These are phyloP conservation scores for Neotragus moschatus DNA, from an alignment of 2,113 vertebrate genomes.

Conservation along the genomic window DNA sequence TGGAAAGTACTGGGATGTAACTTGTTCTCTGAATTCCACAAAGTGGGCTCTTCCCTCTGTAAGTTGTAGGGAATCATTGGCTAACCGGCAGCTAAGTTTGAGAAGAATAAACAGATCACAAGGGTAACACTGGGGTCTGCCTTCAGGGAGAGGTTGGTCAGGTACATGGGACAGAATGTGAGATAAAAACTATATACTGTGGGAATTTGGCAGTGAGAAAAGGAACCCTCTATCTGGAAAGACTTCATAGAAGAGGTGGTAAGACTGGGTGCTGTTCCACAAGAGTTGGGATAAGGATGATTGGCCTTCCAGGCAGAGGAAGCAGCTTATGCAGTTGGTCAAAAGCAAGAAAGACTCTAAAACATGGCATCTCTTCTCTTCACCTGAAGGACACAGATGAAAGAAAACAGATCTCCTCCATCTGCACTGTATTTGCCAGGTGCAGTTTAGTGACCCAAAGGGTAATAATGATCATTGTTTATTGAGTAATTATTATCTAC, in stretches of 20 bases:
- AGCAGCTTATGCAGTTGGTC: neutral
- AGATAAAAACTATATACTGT: neutral
- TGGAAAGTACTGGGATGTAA: neutral
- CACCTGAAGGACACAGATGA: neutral
- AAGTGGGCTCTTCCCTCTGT: neutral
- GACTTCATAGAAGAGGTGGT: neutral
- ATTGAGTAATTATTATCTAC: slow-evolving; percentile 17
- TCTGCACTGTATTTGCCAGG: neutral
- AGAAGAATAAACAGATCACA: slow-evolving; percentile 2
- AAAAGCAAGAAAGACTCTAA: neutral
- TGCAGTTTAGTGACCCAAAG: neutral
- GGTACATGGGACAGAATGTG: neutral
- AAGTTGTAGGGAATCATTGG: neutral
- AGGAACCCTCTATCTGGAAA: neutral
- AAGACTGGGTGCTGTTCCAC: neutral
- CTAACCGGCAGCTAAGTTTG: neutral
- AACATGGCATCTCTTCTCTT: neutral
- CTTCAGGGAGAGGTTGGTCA: neutral
- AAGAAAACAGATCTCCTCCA: neutral
- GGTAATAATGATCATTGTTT: neutral
- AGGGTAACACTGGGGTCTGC: neutral
- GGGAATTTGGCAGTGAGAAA: neutral
- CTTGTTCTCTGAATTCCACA: neutral
- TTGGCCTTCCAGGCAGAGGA: neutral
- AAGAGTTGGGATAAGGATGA: neutral